Evolutionary conservation across 1,140 invertebrate genomes (phyloP).

Genomic region (Ptiloglossa arizonensis): DNA sequence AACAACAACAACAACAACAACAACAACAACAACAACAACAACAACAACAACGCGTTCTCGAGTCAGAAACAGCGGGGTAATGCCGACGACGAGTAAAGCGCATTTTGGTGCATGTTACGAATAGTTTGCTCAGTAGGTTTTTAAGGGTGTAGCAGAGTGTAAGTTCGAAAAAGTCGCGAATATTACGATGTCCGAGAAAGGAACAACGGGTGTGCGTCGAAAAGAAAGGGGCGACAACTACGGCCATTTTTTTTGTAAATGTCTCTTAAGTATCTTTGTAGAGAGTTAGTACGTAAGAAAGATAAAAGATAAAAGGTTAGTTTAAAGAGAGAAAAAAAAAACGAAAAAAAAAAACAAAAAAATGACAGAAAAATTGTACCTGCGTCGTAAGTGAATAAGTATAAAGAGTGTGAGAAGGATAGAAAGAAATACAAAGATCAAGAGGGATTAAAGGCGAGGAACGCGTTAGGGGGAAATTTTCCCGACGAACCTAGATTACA

Average conservation of each 20-base stretch:
- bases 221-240: slow-evolving; percentile 19
- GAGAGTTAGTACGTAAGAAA: slow-evolving; percentile 45
- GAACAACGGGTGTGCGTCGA: background rate
- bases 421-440: background rate
- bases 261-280: slow-evolving; percentile 52
- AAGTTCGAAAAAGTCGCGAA: slow-evolving; percentile 33
- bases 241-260: slow-evolving; percentile 53
- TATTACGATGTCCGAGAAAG: slow-evolving; percentile 22
- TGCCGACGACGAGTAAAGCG: background rate
- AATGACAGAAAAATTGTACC: slow-evolving; percentile 69
- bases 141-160: slow-evolving; percentile 46
- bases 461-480: slow-evolving; percentile 34
- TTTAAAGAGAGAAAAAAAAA: slow-evolving; percentile 30
- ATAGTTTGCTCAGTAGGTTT: slow-evolving; percentile 53
- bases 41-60: background rate
- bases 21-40: too few species aligned
- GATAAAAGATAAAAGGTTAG: slow-evolving; percentile 27
- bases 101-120: slow-evolving; percentile 52
- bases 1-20: too few species aligned
- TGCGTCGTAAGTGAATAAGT: slow-evolving; percentile 66
- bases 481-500: slow-evolving; percentile 44
- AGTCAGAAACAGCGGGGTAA: background rate
- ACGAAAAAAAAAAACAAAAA: slow-evolving; percentile 37
- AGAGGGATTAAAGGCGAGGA: slow-evolving; percentile 10
- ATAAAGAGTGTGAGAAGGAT: slow-evolving; percentile 19